phyloP scores from a whole-genome alignment of 1,140 invertebrate genomes.

The Drosophila subpulchrella region DNA sequence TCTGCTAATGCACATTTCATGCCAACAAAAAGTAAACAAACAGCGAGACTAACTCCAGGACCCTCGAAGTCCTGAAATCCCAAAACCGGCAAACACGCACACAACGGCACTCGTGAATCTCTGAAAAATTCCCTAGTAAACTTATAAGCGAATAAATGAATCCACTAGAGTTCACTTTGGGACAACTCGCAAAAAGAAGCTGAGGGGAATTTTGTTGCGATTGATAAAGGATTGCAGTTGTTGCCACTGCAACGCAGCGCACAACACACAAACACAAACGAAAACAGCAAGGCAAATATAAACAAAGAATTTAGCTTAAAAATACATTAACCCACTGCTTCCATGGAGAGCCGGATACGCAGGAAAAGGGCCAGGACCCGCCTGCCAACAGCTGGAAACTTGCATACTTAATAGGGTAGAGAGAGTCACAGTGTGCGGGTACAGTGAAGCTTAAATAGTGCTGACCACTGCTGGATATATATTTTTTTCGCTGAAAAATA shows the following conservation, averaged over 20 bases:
- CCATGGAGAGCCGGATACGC: slow-evolving; percentile 14
- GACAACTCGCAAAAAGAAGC: slow-evolving; percentile 18
- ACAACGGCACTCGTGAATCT: slow-evolving; percentile 33
- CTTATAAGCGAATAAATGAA: slow-evolving; percentile 73
- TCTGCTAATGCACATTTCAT: slow-evolving; percentile 78
- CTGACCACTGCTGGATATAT: neutral
- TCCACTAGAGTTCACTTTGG: slow-evolving; percentile 62
- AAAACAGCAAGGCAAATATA: slow-evolving; percentile 77
- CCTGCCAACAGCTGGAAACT: slow-evolving; percentile 47
- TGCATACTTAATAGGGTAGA: slow-evolving; percentile 63
- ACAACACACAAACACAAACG: slow-evolving; percentile 58
- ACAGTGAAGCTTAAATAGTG: slow-evolving; percentile 17
- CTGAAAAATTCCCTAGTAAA: slow-evolving; percentile 59
- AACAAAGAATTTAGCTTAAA: slow-evolving; percentile 83
- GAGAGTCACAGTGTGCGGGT: slow-evolving; percentile 10
- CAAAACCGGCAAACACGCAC: slow-evolving; percentile 13
- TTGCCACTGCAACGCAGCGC: slow-evolving; percentile 39
- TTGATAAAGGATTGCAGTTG: slow-evolving; percentile 28
- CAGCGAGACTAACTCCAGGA: slow-evolving; percentile 26
- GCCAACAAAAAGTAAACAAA: slow-evolving; percentile 66
- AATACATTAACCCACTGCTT: slow-evolving; percentile 76
- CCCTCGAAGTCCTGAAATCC: slow-evolving; percentile 7
- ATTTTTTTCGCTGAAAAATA: no score
- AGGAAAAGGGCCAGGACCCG: slow-evolving; percentile 2
- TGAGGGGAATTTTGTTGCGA: slow-evolving; percentile 8